These are phyloP conservation scores for Saguinus midas DNA, from an alignment of 2,113 vertebrate genomes.

Conservation along the genomic window DNA sequence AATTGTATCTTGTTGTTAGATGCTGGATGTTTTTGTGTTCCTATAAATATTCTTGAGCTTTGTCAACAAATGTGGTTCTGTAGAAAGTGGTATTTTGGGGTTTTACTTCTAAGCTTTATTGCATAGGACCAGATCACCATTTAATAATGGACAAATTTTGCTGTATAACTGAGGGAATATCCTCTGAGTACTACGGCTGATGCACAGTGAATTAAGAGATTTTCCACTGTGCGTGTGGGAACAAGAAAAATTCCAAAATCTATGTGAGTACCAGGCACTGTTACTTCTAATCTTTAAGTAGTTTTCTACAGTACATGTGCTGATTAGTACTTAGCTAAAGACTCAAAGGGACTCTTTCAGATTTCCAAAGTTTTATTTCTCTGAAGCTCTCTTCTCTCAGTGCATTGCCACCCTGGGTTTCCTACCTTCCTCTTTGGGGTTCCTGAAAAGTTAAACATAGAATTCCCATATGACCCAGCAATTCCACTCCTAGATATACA, in stretches of 20 bases:
- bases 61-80: background rate
- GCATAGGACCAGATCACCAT: background rate
- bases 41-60: background rate
- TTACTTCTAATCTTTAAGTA: background rate
- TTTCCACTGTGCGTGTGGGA: background rate
- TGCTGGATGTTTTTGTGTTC: background rate
- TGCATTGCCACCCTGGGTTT: background rate
- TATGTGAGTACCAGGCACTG: background rate
- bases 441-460: conserved; percentile 4
- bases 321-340: background rate
- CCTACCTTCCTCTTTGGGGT: background rate
- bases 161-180: background rate
- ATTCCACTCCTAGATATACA: background rate
- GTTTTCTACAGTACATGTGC: background rate
- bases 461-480: background rate
- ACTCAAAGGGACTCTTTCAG: background rate
- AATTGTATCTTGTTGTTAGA: background rate
- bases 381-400: background rate
- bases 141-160: conserved; percentile 5
- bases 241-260: background rate
- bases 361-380: background rate
- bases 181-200: background rate
- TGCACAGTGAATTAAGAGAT: background rate
- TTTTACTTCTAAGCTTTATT: background rate
- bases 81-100: background rate